A percentile compares a stretch with the other conserved stretches of the same genome.
Evolutionary conservation across 2,888 invertebrate species (phyloP).

Genomic region (Argyresthia albistria): DNA sequence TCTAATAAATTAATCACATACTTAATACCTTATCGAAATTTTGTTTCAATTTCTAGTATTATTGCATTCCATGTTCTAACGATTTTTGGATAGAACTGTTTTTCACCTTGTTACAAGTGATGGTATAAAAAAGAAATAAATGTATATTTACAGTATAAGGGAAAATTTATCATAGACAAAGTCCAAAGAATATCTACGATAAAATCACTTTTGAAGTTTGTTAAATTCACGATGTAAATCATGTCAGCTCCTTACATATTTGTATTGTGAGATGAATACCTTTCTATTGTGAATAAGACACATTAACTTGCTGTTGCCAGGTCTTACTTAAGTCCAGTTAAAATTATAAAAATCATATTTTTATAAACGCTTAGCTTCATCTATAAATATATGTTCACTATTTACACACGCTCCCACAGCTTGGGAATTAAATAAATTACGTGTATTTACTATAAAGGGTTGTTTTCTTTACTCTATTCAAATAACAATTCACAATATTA

Average conservation of each 20-base stretch:
- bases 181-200: slow-evolving; percentile 9
- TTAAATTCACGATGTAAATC: slow-evolving; percentile 2
- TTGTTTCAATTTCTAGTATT: not conserved
- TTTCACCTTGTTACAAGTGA: slow-evolving; percentile 3
- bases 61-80: slow-evolving; percentile 3
- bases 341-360: slow-evolving; percentile 57
- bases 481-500: no score
- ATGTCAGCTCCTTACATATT: not conserved
- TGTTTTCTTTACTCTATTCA: not conserved
- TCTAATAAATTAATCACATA: not conserved
- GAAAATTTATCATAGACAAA: slow-evolving; percentile 14
- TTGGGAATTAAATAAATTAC: slow-evolving; percentile 51
- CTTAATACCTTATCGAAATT: not conserved
- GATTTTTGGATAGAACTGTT: not conserved
- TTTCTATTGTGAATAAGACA: not conserved
- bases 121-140: slow-evolving; percentile 11
- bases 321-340: slow-evolving; percentile 36
- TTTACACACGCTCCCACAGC: slow-evolving; percentile 54
- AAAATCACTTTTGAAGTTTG: slow-evolving; percentile 6
- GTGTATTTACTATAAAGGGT: slow-evolving; percentile 30
- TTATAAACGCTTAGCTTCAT: slow-evolving; percentile 71
- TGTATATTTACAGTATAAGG: not conserved
- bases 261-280: no score
- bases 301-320: slow-evolving; percentile 43
- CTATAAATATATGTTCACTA: slow-evolving; percentile 58